Evolutionary conservation across 2,888 invertebrate genomes (phyloP).

Genomic region (Hirudinaria manillensis): DNA sequence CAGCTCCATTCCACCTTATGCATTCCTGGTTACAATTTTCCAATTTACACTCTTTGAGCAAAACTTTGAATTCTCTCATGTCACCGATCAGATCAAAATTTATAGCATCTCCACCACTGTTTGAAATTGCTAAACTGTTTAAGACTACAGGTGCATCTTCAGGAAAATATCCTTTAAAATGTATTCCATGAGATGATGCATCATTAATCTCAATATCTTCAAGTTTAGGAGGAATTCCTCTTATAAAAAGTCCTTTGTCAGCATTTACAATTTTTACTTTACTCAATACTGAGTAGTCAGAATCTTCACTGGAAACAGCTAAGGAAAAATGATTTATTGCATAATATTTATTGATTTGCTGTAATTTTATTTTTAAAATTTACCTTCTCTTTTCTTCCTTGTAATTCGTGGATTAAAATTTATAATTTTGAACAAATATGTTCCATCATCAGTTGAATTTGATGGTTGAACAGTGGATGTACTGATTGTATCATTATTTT

Average conservation of each 20-base stretch:
- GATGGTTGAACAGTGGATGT: neutral
- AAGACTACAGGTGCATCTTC: neutral
- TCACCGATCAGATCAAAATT: neutral
- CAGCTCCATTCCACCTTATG: neutral
- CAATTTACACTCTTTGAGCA: neutral
- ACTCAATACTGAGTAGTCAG: neutral
- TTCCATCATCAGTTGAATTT: neutral
- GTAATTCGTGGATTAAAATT: neutral
- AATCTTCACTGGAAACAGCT: neutral
- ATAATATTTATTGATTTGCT: neutral
- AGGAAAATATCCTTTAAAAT: neutral
- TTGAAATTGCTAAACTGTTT: neutral
- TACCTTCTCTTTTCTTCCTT: slow-evolving; percentile 3
- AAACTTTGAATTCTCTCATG: neutral
- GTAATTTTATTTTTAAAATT: neutral
- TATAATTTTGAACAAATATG: neutral
- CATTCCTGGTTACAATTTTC: neutral
- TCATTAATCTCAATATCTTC: neutral
- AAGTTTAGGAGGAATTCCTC: neutral
- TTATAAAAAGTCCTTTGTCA: slow-evolving; percentile 7
- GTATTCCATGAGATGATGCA: slow-evolving; percentile 15
- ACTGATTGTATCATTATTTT: neutral
- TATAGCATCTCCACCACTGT: neutral
- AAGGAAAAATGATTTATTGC: neutral
- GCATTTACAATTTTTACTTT: slow-evolving; percentile 14